Conservation (phyloP, 2,888 invertebrate species). For the Melangyna quadrimaculata region DNA sequence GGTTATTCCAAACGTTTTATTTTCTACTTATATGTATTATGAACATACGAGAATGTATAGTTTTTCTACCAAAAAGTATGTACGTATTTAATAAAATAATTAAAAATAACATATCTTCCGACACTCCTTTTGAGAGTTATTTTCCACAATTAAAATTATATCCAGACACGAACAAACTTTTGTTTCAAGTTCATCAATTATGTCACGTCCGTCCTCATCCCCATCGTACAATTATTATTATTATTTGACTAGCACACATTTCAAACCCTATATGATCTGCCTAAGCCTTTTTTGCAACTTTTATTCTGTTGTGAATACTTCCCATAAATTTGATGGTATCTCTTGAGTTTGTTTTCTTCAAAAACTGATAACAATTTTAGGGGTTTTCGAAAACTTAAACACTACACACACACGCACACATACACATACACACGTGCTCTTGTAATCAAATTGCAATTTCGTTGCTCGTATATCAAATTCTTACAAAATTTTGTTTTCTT, state of each 20-base stretch:
- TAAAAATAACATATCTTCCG: not conserved
- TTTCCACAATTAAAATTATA: conserved; percentile 20
- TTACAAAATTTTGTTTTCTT: not conserved
- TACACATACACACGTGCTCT: not conserved
- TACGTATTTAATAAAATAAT: not conserved
- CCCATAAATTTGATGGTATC: conserved; percentile 2
- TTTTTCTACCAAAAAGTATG: too few relatives aligned
- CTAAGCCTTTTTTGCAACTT: not conserved
- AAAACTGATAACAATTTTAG: conserved; percentile 9
- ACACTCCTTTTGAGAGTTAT: not conserved
- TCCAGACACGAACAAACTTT: conserved; percentile 46
- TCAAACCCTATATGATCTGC: not conserved
- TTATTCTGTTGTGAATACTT: not conserved
- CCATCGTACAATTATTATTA: not conserved
- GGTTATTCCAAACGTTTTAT: too few relatives aligned
- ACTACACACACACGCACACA: not conserved
- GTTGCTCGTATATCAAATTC: conserved; percentile 18
- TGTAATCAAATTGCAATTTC: conserved; percentile 19
- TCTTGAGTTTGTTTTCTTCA: not conserved
- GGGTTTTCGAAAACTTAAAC: not conserved
- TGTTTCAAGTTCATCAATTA: conserved; percentile 60
- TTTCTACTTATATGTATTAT: too few relatives aligned
- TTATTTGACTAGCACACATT: not conserved
- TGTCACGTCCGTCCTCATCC: conserved; percentile 30
- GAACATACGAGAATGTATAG: too few relatives aligned